Evolutionary conservation across 2,888 invertebrate species (phyloP).

Genomic region (Aricia artaxerxes): DNA sequence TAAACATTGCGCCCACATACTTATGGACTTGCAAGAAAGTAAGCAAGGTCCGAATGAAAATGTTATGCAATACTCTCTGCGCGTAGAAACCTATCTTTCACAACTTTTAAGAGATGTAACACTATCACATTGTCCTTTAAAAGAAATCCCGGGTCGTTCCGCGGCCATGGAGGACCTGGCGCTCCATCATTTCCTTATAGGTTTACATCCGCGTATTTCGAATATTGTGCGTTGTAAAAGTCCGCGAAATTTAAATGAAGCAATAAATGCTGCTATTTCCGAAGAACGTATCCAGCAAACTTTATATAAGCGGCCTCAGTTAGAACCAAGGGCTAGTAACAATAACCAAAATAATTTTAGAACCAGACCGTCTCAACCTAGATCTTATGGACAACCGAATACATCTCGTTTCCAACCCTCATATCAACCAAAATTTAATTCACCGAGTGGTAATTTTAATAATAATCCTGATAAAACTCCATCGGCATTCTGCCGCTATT

Average conservation of each 20-base stretch:
- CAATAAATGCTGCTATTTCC: constrained; percentile 37
- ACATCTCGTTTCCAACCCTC: background rate
- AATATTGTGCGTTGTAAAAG: constrained; percentile 37
- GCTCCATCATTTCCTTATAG: constrained; percentile 39
- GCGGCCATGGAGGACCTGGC: constrained; percentile 46
- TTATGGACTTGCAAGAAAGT: constrained; percentile 20
- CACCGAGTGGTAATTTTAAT: background rate
- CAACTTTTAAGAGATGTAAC: constrained; percentile 45
- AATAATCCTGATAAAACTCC: background rate
- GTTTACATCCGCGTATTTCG: constrained; percentile 36
- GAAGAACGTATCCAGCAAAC: constrained; percentile 36
- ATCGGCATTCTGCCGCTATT: constrained; percentile 36
- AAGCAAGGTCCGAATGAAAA: constrained; percentile 40
- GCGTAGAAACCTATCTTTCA: constrained; percentile 43
- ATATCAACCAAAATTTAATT: background rate
- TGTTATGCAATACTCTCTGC: constrained; percentile 42
- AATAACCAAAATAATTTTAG: background rate
- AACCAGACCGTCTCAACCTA: background rate
- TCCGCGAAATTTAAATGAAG: constrained; percentile 39
- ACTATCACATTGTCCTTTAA: constrained; percentile 36
- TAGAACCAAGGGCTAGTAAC: background rate
- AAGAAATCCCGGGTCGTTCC: constrained; percentile 41
- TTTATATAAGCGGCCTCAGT: constrained; percentile 7
- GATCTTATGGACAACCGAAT: background rate
- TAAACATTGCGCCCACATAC: constrained; percentile 4